Conservation (phyloP, 2,113 vertebrate genomes). For the Rhea pennata region DNA sequence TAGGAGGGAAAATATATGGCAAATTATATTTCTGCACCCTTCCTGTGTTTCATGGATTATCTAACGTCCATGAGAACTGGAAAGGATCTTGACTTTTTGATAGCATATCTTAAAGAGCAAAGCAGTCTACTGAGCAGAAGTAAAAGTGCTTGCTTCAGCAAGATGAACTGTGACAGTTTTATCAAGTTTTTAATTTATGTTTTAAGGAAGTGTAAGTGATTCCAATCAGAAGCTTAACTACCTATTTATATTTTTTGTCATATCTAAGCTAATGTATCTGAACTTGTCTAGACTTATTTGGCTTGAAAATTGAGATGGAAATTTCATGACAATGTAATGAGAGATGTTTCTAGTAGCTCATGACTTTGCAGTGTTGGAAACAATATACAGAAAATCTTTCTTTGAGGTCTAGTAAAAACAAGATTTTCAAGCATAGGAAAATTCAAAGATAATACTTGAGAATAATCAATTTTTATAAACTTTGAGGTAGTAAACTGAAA, state of each 20-base stretch:
- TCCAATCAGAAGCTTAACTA: background rate
- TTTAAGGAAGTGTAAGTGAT: background rate
- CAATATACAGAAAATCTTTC: background rate
- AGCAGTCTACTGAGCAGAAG: background rate
- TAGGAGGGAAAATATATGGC: background rate
- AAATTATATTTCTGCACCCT: background rate
- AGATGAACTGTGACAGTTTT: constrained; percentile 2
- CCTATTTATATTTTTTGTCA: background rate
- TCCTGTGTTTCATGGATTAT: background rate
- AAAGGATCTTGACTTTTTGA: background rate
- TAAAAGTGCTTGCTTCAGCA: background rate
- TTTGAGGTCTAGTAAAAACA: background rate
- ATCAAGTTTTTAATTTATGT: background rate
- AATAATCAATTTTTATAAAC: background rate
- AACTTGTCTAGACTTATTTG: background rate
- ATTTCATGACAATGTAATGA: background rate
- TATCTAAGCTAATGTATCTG: background rate
- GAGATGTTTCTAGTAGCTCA: background rate
- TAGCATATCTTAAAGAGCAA: background rate
- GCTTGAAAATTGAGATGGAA: background rate
- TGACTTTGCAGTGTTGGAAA: background rate
- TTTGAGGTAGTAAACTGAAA: background rate
- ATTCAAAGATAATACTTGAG: background rate
- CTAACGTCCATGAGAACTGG: background rate
- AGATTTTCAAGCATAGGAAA: background rate